Base-by-base conservation (phyloP, 2,797 vertebrate genomes). In the Oreonectes daqikongensis region DNA sequence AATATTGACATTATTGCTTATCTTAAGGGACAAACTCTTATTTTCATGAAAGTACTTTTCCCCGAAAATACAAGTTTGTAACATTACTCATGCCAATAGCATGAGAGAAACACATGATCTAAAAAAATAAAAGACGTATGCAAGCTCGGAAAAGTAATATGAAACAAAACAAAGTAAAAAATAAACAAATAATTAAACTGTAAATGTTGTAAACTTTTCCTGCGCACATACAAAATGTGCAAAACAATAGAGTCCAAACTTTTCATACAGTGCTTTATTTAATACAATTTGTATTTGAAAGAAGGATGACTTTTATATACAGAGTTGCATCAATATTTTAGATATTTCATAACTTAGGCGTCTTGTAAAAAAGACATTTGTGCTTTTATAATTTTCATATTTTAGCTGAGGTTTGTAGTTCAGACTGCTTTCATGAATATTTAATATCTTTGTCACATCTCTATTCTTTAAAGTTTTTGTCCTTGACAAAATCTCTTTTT, bases 401-500 rank as follows among this genome's bases (percentile, higher is more conserved):
- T 5, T 61, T 44, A 73, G 30, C 30, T 52, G 15, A 38, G 30
- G 30, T 57, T 57, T 53, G 46, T 28, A 22, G 40, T 72, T 46
- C 18, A 48, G 70, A 18, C 46, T 40, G 9, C 22, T 8, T 26
- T 2, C 8, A 40, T 75, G 40, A 75, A 67, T 75, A 8, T 59
- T 20, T 75, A 42, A 40, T 5, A 18, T 66, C 46, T 66, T 12
- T 5, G 18, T 75, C 63, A 59, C n/a, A 48, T 66, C 30, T 48
- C 38, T 42, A 57, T 59, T 35, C 40, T 42, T 26, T 22, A 8
- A 15, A 35, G 20, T 59, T 40, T 75, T 68, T 4, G 53, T 42
- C 73, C 52, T 75, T 75, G 64, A 68, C 52, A 59, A 59, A 61
- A 75, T 32, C 52, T 67, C 8, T 67, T 46, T 59, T 14, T 75